Conservation (phyloP, 2,797 vertebrate species). For the Coilia nasus region DNA sequence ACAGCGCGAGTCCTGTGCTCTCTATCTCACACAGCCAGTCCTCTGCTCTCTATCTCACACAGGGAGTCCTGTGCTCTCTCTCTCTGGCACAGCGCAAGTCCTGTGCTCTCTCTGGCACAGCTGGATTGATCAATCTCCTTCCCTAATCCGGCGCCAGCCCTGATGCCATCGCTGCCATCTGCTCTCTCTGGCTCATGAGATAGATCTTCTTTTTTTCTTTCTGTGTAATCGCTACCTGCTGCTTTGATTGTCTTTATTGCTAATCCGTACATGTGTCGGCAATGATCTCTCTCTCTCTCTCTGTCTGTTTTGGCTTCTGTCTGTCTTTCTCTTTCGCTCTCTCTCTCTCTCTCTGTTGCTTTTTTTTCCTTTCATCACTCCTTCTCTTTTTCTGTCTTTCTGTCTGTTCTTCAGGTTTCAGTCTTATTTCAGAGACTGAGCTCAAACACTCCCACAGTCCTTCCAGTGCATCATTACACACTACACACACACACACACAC, state of each 20-base stretch:
- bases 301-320: neutral
- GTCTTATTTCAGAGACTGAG: neutral
- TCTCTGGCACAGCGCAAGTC: neutral
- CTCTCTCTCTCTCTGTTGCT: neutral
- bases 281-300: neutral
- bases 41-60: no score
- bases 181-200: neutral
- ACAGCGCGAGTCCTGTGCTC: no score
- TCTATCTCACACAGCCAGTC: no score
- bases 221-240: no score
- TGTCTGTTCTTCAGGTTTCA: neutral
- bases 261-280: no score
- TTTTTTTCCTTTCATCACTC: neutral
- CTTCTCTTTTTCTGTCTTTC: slow-evolving; percentile 12
- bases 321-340: neutral
- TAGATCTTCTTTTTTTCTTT: no score
- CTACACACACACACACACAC: slow-evolving; percentile 16
- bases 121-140: no score
- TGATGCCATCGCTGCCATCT: neutral
- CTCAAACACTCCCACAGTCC: slow-evolving; percentile 28
- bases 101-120: neutral
- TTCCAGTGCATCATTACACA: slow-evolving; percentile 30
- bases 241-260: no score
- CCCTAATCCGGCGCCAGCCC: neutral
- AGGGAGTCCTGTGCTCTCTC: no score